Conservation (phyloP, 2,888 invertebrate species). For the Seira ritae region DNA sequence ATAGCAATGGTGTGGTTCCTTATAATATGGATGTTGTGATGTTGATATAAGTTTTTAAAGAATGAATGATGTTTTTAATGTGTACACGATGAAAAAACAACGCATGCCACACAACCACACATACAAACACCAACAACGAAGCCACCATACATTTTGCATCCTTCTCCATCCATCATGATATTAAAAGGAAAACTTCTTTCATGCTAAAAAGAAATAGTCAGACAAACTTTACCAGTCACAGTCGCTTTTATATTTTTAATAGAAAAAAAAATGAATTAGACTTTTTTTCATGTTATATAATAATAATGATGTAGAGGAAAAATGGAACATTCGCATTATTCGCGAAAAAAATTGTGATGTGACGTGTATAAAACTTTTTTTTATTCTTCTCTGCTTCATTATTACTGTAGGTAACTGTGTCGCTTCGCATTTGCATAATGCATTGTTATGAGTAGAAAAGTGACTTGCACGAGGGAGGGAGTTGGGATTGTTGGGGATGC, state of each 20-base stretch:
- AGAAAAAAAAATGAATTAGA: neutral
- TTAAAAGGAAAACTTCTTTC: neutral
- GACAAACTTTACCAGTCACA: neutral
- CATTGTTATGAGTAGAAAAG: neutral
- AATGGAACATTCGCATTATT: constrained; percentile 15
- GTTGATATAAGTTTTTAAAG: no score
- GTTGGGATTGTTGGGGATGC: neutral
- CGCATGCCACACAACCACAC: neutral
- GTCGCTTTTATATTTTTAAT: no score
- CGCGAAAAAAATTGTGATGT: neutral
- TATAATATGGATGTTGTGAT: no score
- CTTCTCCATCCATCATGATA: neutral
- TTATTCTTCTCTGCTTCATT: constrained; percentile 1
- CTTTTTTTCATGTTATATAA: neutral
- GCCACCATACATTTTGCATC: neutral
- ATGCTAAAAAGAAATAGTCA: neutral
- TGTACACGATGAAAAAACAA: constrained; percentile 11
- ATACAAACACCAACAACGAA: neutral
- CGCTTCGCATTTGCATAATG: constrained; percentile 2
- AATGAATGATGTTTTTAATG: constrained; percentile 13
- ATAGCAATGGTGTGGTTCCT: neutral
- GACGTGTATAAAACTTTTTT: constrained; percentile 4
- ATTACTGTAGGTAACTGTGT: constrained; percentile 2
- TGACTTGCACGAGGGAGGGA: neutral
- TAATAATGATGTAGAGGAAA: neutral